Evolutionary conservation across 2,888 invertebrate genomes (phyloP).

Genomic region (Platycheirus rosarum): DNA sequence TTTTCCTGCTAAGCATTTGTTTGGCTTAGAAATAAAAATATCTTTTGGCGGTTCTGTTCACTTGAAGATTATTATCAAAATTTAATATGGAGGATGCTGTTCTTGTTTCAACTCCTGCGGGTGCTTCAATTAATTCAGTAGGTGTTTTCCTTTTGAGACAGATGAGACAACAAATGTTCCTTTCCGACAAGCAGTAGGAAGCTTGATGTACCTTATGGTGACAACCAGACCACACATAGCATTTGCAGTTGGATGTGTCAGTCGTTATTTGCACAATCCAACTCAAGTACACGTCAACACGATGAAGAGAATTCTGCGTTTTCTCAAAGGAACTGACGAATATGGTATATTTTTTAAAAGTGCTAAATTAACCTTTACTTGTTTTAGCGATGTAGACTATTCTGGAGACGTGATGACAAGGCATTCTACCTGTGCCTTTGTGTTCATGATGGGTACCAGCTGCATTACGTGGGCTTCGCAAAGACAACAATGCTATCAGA

Average conservation of each 20-base stretch:
- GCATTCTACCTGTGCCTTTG: conserved; percentile 46
- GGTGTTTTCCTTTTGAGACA: no score
- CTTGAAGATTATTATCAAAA: conserved; percentile 53
- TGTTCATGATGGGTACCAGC: conserved; percentile 13
- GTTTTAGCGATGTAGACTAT: conserved; percentile 13
- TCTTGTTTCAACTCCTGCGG: conserved; percentile 62
- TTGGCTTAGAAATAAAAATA: conserved; percentile 62
- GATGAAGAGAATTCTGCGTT: conserved; percentile 43
- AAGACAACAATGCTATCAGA: conserved; percentile 40
- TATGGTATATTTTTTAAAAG: conserved; percentile 28
- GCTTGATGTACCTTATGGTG: conserved; percentile 71
- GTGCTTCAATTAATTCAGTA: conserved; percentile 1
- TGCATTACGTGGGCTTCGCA: conserved; percentile 31
- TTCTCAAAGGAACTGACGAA: conserved; percentile 31
- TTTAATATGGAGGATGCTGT: conserved; percentile 70
- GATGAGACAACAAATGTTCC: conserved; percentile 49
- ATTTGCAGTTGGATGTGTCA: conserved; percentile 59
- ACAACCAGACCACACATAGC: conserved; percentile 71
- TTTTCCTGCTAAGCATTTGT: conserved; percentile 57
- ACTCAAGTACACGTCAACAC: background rate
- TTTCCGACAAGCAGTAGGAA: conserved; percentile 72
- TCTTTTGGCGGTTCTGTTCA: conserved; percentile 40
- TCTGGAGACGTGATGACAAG: conserved; percentile 30
- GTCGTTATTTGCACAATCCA: conserved; percentile 28
- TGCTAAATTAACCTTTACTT: background rate